These are phyloP conservation scores for Diadumene lineata DNA, from an alignment of 92 coral and sea anemone genomes.

Conservation along the genomic window DNA sequence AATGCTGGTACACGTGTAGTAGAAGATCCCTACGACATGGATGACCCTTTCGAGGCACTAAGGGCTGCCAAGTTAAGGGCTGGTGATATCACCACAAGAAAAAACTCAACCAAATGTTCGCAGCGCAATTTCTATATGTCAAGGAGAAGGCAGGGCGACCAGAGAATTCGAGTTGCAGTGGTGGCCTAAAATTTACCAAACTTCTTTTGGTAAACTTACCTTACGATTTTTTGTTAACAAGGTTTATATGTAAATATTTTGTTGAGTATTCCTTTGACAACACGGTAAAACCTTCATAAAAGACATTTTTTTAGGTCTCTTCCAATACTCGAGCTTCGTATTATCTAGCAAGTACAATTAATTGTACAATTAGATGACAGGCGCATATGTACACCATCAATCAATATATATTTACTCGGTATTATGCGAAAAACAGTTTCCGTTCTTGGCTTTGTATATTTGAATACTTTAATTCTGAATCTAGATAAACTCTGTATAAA, in stretches of 20 bases:
- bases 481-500: too few relatives aligned
- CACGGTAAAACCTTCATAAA: too few relatives aligned
- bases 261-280: too few relatives aligned
- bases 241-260: not conserved
- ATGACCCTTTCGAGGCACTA: slow-evolving; percentile 5
- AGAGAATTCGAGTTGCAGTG: slow-evolving; percentile 15
- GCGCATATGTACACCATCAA: too few relatives aligned
- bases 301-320: too few relatives aligned
- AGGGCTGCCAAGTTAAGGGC: not conserved
- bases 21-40: not conserved
- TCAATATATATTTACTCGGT: too few relatives aligned
- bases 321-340: too few relatives aligned
- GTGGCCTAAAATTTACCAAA: slow-evolving; percentile 1
- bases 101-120: not conserved
- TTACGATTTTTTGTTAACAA: slow-evolving; percentile 2
- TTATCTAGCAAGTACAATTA: too few relatives aligned
- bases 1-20: not conserved
- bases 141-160: slow-evolving; percentile 6
- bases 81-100: not conserved
- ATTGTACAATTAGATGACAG: too few relatives aligned
- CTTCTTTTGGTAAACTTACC: not conserved
- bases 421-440: too few relatives aligned
- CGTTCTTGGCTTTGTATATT: too few relatives aligned
- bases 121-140: not conserved
- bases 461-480: too few relatives aligned